Evolutionary conservation across 2,797 vertebrate genomes (phyloP), one percentile per base, ranked within the genome.

Genomic region (Anguilla pacifica): DNA sequence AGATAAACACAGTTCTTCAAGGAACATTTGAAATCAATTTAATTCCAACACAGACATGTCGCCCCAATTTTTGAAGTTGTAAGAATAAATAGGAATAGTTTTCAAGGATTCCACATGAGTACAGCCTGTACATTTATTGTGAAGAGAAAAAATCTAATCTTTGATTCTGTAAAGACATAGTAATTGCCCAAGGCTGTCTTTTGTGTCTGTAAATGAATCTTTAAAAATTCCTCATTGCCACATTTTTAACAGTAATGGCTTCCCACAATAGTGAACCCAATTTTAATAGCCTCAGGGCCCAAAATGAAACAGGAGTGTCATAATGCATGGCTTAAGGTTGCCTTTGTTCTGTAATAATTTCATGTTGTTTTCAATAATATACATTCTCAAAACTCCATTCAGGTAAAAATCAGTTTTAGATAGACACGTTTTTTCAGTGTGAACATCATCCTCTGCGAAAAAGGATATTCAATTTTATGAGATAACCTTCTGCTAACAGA

Each of bases 191-290:
- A 55, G 82, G 86, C 82, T 72, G 49, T 57, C 61, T 84, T 87
- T 84, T 87, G 28, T 87, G 86, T 74, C 64, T 84, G 82, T 84
- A 84, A 84, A 84, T 53, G 46, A 87, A 87, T 72, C 82, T 51
- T 77, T 84, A 67, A 39, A 72, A 64, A 84, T 84, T 84, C 64
- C 64, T 74, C 86, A 70, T 72, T 87, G 46, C 85, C 86, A 87
- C 82, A 72, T 39, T 87, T 83, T 87, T 83, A 87, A 84, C 51
- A 70, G 86, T 84, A 87, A 87, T 87, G 83, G 83, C 81, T 83
- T 82, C 39, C 79, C 55, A 67, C 79, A 82, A 82, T 49, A 82
- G 43, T 51, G 43, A 49, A 82, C 19, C 79, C 79, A 49, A 82
- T 51, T 82, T 13, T 82, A 51, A 19, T 82, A 22, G 22, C 79